phyloP scores from a whole-genome alignment of 2,797 vertebrate genomes.

The Melanotaenia pygmaea region DNA sequence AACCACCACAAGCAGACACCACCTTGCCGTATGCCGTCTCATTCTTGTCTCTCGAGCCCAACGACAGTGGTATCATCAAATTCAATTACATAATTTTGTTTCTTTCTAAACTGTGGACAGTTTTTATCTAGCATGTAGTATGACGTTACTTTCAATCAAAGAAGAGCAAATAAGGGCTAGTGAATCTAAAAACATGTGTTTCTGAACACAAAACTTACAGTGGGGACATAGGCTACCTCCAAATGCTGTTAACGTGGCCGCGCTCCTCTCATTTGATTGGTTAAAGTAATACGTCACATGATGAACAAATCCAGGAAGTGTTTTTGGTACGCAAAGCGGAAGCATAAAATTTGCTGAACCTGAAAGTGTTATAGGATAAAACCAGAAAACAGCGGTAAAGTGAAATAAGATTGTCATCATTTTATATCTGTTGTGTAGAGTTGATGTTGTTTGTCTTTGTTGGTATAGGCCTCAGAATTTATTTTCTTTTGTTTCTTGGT shows the following conservation, averaged over 20 bases:
- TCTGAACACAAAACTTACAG: too few species aligned
- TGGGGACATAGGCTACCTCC: too few species aligned
- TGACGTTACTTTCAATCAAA: too few species aligned
- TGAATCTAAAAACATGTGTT: too few species aligned
- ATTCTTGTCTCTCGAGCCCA: too few species aligned
- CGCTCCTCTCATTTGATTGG: slow-evolving; percentile 24
- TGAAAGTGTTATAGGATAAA: slow-evolving; percentile 49
- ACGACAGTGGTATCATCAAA: too few species aligned
- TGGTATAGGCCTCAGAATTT: slow-evolving; percentile 39
- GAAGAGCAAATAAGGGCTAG: too few species aligned
- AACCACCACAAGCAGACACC: too few species aligned
- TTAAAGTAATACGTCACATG: slow-evolving; percentile 66
- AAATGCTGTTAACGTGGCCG: not conserved
- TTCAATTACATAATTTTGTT: too few species aligned
- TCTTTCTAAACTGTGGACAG: too few species aligned
- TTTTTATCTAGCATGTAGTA: too few species aligned
- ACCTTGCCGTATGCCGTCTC: too few species aligned
- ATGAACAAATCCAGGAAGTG: slow-evolving; percentile 84
- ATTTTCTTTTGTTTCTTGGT: not conserved
- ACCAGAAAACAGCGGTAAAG: slow-evolving; percentile 29
- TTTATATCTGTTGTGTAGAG: not conserved
- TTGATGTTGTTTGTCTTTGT: not conserved
- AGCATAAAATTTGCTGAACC: slow-evolving; percentile 73
- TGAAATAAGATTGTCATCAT: slow-evolving; percentile 1
- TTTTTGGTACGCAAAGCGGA: slow-evolving; percentile 86